Evolutionary conservation across 2,113 vertebrate species (phyloP), one percentile per base, ranked within the genome.

Genomic region (Antechinus stuartii): DNA sequence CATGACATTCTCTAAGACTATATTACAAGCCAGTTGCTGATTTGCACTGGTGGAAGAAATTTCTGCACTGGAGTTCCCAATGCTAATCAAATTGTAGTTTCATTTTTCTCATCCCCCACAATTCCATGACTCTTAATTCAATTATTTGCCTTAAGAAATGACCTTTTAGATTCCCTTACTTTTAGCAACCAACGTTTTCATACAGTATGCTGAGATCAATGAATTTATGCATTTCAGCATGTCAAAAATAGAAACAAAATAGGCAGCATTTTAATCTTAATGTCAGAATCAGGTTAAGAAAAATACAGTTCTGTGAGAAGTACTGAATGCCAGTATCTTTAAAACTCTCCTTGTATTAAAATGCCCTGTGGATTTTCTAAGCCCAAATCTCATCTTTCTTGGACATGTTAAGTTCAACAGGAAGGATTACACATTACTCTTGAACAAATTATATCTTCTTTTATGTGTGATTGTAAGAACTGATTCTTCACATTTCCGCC

Each of bases 271-370:
- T 97, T n/a, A 53, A 97, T 90, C 23, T 54, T 90, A 94, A 68
- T 90, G 0, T 3, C 55, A 93, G 8, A 0, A 1, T 46, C 92
- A 53, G 55, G n/a, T 92, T 94, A 92, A 97, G 46, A 23, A 95
- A 23, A 54, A 90, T 84, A 68, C 93, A n/a, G n/a, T 91, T 89
- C 49, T 61, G 76, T 50, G 55, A 95, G 0, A 93, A n/a, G 91
- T 89, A 26, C 47, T 95, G 95, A 93, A 92, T 95, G 50, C 57
- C 3, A 2, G 1, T 90, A 54, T 97, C 96, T 95, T 50, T 76
- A 90, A 30, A 93, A 46, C 30, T 53, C 55, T 42, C 8, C 35
- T 2, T 50, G 23, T 12, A n/a, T 35, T 68, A 55, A 84, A 0
- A 7, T 30, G 27, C 23, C 24, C 25, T 27, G 25, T 47, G 96